phyloP scores from a whole-genome alignment of 1,140 invertebrate genomes.

The Drosophila sproati region DNA sequence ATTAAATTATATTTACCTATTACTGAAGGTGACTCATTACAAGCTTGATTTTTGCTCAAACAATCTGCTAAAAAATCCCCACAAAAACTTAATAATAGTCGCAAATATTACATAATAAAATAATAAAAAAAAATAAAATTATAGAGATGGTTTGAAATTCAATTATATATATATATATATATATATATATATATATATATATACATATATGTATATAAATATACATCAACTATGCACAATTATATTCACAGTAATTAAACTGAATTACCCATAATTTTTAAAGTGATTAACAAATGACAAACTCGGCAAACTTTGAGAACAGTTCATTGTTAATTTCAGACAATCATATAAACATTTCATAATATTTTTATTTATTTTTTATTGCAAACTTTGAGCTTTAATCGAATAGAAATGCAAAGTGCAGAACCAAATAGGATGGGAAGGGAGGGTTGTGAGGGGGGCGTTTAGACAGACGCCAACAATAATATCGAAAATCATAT shows the following conservation, averaged over 20 bases:
- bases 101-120: too few species aligned
- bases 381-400: neutral
- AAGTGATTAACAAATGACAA: neutral
- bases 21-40: too few species aligned
- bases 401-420: slow-evolving; percentile 5
- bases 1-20: too few species aligned
- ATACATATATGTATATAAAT: neutral
- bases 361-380: neutral
- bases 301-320: neutral
- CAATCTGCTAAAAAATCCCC: too few species aligned
- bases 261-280: neutral
- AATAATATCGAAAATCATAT: neutral
- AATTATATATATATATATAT: neutral
- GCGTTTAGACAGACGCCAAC: slow-evolving; percentile 20
- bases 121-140: too few species aligned
- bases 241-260: neutral
- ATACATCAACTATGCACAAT: neutral
- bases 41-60: too few species aligned
- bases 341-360: neutral
- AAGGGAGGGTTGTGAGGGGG: neutral
- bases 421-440: slow-evolving; percentile 15
- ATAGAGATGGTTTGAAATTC: neutral
- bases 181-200: too few species aligned
- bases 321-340: neutral
- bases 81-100: too few species aligned